Percentiles rank a stretch among this genome's conserved stretches.
phyloP scores from a whole-genome alignment of 2,113 vertebrate genomes.

The Bubalus kerabau region DNA sequence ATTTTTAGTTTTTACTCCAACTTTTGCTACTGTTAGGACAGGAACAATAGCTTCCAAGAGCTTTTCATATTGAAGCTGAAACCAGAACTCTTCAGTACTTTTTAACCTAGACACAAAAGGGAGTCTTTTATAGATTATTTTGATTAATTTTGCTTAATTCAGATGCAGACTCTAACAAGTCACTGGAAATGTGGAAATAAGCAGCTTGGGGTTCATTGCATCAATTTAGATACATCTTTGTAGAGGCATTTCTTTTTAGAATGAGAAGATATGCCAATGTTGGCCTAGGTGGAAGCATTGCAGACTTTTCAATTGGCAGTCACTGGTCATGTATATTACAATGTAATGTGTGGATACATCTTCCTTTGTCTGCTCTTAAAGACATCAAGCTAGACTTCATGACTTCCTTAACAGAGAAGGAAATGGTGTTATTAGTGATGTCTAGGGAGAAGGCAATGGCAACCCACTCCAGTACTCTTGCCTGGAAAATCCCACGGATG shows the following conservation, averaged over 20 bases:
- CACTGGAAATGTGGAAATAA: neutral
- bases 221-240: neutral
- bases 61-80: neutral
- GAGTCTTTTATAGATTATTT: neutral
- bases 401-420: neutral
- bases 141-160: neutral
- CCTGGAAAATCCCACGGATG: too few species aligned
- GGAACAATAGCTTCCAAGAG: too few species aligned
- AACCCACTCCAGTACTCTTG: too few species aligned
- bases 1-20: neutral
- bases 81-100: neutral
- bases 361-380: neutral
- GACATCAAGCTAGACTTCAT: neutral
- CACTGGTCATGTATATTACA: too few species aligned
- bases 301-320: neutral
- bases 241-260: neutral
- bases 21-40: neutral
- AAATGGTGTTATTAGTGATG: too few species aligned
- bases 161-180: neutral
- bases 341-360: neutral
- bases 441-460: too few species aligned
- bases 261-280: neutral
- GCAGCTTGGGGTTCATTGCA: neutral
- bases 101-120: neutral
- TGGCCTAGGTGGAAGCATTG: neutral